Evolutionary conservation across 2,797 vertebrate species (phyloP).

Genomic region (Gastrophryne carolinensis): DNA sequence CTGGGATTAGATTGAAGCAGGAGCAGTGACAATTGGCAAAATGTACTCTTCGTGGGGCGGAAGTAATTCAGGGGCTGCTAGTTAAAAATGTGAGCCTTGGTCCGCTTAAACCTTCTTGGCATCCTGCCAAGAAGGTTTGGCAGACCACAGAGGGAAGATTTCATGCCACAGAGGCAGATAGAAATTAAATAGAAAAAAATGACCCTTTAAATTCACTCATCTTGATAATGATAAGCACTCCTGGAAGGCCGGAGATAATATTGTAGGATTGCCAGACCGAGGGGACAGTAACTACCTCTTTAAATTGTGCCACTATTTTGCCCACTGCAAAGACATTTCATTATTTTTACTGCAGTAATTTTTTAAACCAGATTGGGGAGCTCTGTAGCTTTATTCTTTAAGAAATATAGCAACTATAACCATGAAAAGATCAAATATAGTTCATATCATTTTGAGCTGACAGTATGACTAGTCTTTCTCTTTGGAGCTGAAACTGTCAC

Average conservation of each 20-base stretch:
- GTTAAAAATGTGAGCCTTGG: too few relatives aligned
- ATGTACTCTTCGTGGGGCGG: too few relatives aligned
- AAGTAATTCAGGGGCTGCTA: too few relatives aligned
- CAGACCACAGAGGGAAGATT: too few relatives aligned
- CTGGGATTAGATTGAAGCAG: too few relatives aligned
- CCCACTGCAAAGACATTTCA: slow-evolving; percentile 16
- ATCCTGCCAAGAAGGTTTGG: too few relatives aligned
- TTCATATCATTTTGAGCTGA: slow-evolving; percentile 44
- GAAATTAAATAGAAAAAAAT: not conserved
- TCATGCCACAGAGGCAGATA: too few relatives aligned
- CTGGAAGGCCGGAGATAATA: not conserved
- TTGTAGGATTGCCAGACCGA: not conserved
- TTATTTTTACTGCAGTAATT: slow-evolving; percentile 40
- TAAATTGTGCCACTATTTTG: slow-evolving; percentile 19
- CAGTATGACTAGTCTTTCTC: slow-evolving; percentile 29
- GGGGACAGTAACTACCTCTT: slow-evolving; percentile 8
- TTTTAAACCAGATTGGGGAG: slow-evolving; percentile 30
- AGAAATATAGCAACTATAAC: slow-evolving; percentile 26
- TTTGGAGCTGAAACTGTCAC: slow-evolving; percentile 54
- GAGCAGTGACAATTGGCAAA: too few relatives aligned
- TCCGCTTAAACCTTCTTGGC: too few relatives aligned
- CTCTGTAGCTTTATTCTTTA: not conserved
- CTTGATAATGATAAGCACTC: slow-evolving; percentile 13
- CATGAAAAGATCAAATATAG: slow-evolving; percentile 47
- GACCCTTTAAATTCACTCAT: not conserved